phyloP scores from a whole-genome alignment of 2,113 vertebrate genomes.

The Zootoca vivipara region DNA sequence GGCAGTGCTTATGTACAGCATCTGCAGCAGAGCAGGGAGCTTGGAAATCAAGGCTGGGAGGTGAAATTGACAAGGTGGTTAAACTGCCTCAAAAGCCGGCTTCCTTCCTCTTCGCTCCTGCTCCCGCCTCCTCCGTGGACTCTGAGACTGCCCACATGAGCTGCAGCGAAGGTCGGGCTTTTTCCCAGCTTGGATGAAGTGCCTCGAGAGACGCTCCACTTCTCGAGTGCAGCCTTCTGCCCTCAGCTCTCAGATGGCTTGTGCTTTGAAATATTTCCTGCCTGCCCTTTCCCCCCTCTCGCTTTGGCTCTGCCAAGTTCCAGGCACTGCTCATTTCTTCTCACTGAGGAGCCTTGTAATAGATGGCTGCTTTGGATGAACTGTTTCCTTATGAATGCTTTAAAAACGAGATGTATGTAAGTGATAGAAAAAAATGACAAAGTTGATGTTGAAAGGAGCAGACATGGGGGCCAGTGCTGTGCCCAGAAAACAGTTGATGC shows the following conservation, averaged over 20 bases:
- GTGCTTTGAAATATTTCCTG: background rate
- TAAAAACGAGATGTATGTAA: background rate
- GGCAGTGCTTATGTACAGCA: constrained; percentile 7
- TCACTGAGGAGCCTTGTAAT: background rate
- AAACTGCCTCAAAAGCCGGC: background rate
- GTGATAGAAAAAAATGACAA: background rate
- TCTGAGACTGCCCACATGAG: background rate
- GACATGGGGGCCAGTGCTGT: background rate
- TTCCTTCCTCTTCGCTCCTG: background rate
- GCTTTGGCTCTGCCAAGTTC: background rate
- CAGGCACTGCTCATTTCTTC: background rate
- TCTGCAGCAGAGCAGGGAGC: background rate
- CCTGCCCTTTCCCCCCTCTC: background rate
- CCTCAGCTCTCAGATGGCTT: background rate
- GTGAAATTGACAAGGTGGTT: constrained; percentile 2
- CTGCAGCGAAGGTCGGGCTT: background rate
- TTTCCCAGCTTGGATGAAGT: background rate
- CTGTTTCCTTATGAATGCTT: background rate
- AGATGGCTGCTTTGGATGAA: background rate
- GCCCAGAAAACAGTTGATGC: background rate
- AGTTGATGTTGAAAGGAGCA: background rate
- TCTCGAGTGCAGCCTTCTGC: background rate
- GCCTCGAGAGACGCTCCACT: background rate
- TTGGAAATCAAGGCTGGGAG: background rate
- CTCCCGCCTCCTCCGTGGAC: background rate